phyloP scores from a whole-genome alignment of 2,888 invertebrate genomes.

The Coelinius sp. region DNA sequence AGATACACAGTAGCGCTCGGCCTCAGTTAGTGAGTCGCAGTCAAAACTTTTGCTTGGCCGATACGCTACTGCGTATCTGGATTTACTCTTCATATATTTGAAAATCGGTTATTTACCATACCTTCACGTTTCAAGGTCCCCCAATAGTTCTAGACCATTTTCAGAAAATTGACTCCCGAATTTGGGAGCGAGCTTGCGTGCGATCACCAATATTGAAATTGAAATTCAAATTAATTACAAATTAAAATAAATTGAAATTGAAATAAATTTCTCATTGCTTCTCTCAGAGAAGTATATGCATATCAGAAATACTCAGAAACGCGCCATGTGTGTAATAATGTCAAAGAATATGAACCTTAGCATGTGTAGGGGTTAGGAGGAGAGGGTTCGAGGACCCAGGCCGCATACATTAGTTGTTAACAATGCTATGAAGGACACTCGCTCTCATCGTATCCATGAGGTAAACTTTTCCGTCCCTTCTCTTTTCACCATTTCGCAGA shows the following conservation, averaged over 20 bases:
- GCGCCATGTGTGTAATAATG: slow-evolving; percentile 70
- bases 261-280: neutral
- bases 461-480: slow-evolving; percentile 33
- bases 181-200: no score
- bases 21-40: no score
- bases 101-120: no score
- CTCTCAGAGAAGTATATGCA: neutral
- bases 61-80: neutral
- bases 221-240: neutral
- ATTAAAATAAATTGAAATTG: neutral
- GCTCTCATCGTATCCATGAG: slow-evolving; percentile 50
- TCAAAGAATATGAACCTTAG: slow-evolving; percentile 68
- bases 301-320: slow-evolving; percentile 56
- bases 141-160: no score
- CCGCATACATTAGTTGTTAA: slow-evolving; percentile 71
- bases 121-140: no score
- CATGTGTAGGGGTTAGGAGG: slow-evolving; percentile 41
- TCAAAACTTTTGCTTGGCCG: no score
- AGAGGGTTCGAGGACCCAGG: slow-evolving; percentile 57
- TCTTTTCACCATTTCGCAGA: slow-evolving; percentile 49
- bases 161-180: no score
- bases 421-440: slow-evolving; percentile 71
- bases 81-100: no score
- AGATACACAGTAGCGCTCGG: no score
- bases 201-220: no score